Evolutionary conservation across 2,113 vertebrate species (phyloP), one percentile per base, ranked within the genome.

Genomic region (Anseranas semipalmata): DNA sequence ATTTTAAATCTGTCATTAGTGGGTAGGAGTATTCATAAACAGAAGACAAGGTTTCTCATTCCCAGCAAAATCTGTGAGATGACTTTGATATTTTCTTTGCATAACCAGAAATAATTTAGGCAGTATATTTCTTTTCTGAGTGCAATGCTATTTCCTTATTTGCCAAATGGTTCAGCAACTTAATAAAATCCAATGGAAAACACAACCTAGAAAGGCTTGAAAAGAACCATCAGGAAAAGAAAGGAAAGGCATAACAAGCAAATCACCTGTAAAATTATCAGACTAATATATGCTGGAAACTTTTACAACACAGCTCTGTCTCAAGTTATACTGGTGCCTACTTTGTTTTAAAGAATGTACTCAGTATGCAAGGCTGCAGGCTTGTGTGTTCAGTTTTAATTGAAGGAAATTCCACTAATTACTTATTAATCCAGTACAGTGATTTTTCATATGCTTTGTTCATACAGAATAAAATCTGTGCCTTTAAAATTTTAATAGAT

Each of bases 381-480:
- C 66, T 93, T 95, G 39, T 82, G 52, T 84, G 53, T 78, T 95
- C 60, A 48, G 17, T 75, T 96, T 85, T 90, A 96, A 96, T 50
- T 89, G 86, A 96, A 94, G 53, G 56, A 87, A 94, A 94, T 92
- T 78, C 78, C 39, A 89, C 73, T 96, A 93, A 96, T 94, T 93
- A 90, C 83, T 75, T 96, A 89, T 71, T 93, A 95, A 95, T 92
- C 48, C 66, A 86, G 53, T 68, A 78, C 33, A 75, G 72, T 56
- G 53, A 81, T 92, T 96, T 78, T 93, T 90, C 48, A 74, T 86
- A 72, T 66, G 72, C 73, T 95, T 90, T 14, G 9, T 65, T 95
- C 85, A 92, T 86, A 68, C 18, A 78, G 88, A 94, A 81, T 41
- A 93, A 89, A 96, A 92, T 72, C 70, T 73, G 24, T 53, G 70